Conservation (phyloP, 2,888 invertebrate genomes). For the Drosophila algonquin region DNA sequence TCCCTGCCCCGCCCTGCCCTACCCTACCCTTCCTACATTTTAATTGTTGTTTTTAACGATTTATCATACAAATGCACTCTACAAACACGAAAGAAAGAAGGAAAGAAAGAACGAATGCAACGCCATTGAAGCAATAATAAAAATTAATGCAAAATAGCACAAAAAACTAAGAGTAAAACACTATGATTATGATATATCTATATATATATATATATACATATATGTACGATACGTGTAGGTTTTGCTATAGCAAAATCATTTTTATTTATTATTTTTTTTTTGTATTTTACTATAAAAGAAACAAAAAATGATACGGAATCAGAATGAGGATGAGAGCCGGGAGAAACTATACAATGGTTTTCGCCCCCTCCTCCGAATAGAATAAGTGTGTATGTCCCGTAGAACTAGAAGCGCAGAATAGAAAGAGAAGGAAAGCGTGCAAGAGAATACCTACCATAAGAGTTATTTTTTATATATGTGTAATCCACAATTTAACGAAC, state of each 20-base stretch:
- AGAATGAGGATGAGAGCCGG: constrained; percentile 14
- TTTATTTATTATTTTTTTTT: too few relatives aligned
- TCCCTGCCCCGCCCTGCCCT: not conserved
- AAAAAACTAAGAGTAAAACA: constrained; percentile 62
- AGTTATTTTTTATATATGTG: constrained; percentile 71
- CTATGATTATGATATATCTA: constrained; percentile 33
- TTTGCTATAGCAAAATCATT: too few relatives aligned
- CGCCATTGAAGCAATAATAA: constrained; percentile 59
- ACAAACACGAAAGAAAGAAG: constrained; percentile 8
- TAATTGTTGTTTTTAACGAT: constrained; percentile 37
- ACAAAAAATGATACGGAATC: too few relatives aligned
- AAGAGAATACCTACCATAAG: constrained; percentile 23
- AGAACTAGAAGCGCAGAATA: constrained; percentile 34
- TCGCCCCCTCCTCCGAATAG: constrained; percentile 27
- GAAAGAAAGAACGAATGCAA: constrained; percentile 17
- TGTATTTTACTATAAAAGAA: too few relatives aligned
- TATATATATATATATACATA: constrained; percentile 41
- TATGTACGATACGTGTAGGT: constrained; percentile 8
- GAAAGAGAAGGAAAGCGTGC: constrained; percentile 27
- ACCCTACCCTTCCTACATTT: constrained; percentile 8
- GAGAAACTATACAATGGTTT: constrained; percentile 70
- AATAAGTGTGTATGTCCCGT: constrained; percentile 52
- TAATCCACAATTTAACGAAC: constrained; percentile 64
- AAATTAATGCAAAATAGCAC: constrained; percentile 43
- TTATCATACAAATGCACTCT: constrained; percentile 10